Evolutionary conservation across 2,113 vertebrate species (phyloP), one percentile per base, ranked within the genome.

Genomic region (Brienomyrus longianalis): DNA sequence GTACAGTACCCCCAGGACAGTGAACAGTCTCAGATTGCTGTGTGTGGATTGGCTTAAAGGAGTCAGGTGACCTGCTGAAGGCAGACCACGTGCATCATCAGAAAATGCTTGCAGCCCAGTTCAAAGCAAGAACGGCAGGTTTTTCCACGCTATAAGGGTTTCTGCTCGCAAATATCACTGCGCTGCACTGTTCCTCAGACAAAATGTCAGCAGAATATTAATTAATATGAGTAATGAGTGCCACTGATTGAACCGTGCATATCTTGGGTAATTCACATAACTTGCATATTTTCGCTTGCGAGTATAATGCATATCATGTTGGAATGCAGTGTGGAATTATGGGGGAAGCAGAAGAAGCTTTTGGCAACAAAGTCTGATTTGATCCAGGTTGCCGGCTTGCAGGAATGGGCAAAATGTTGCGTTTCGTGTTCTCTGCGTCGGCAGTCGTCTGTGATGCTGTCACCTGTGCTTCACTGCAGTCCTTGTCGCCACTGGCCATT

Each of bases 151-250:
- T 85, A 27, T 47, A 50, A 85, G 23, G 83, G 35, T 50, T 50
- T 50, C 43, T 51, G 83, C 45, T 48, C 11, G 83, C 83, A 48
- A 51, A 86, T 47, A 45, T 86, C 45, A 50, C 83, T 86, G 43
- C 45, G 45, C 47, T 51, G 83, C 83, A 27, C 21, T 86, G 83
- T 47, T 13, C 23, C 83, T 13, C 23, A 48, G 83, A 86, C 9
- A 48, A 86, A n/a, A 17, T 48, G 83, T 86, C 83, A 86, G 83
- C 83, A 86, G 83, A 50, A 86, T 50, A 86, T 86, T 86, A 27
- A 48, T 50, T 86, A 51, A 48, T 86, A 50, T 86, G 45, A 48
- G 48, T 48, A 50, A 48, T 48, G 45, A 50, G 47, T 51, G 21
- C 48, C 23, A n/a, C 9, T 51, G 48, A 50, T 86, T 27, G n/a